Evolutionary conservation across 2,888 invertebrate genomes (phyloP).

Genomic region (Eupithecia exiguata): DNA sequence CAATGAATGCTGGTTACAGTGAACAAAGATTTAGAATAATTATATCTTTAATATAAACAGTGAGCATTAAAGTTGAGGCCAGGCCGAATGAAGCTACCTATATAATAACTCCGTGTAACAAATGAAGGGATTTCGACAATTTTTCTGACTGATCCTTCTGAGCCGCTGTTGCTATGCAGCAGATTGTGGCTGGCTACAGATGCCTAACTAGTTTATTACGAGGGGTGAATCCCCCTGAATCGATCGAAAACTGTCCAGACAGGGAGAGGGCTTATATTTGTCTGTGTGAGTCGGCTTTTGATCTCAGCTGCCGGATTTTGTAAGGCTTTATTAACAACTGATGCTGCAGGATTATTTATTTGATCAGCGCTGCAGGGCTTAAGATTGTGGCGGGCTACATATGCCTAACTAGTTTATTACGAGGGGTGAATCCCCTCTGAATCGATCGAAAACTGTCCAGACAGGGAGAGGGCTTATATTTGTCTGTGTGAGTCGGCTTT

Average conservation of each 20-base stretch:
- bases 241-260: neutral
- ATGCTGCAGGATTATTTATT: neutral
- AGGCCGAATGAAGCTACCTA: neutral
- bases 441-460: neutral
- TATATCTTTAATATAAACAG: neutral
- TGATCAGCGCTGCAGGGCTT: neutral
- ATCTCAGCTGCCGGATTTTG: neutral
- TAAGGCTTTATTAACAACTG: neutral
- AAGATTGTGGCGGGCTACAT: neutral
- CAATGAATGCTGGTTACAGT: neutral
- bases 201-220: neutral
- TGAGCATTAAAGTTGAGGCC: neutral
- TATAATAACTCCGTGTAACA: neutral
- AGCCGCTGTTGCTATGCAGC: neutral
- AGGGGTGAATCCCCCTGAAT: neutral
- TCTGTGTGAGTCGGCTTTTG: neutral
- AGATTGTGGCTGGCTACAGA: neutral
- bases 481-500: neutral
- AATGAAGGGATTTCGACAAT: neutral
- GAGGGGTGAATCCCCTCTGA: neutral
- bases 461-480: neutral
- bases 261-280: neutral
- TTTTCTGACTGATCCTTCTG: neutral
- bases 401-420: neutral
- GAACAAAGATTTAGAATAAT: neutral